Conservation (phyloP, 2,888 invertebrate genomes). For the Leptodirus hochenwartii region DNA sequence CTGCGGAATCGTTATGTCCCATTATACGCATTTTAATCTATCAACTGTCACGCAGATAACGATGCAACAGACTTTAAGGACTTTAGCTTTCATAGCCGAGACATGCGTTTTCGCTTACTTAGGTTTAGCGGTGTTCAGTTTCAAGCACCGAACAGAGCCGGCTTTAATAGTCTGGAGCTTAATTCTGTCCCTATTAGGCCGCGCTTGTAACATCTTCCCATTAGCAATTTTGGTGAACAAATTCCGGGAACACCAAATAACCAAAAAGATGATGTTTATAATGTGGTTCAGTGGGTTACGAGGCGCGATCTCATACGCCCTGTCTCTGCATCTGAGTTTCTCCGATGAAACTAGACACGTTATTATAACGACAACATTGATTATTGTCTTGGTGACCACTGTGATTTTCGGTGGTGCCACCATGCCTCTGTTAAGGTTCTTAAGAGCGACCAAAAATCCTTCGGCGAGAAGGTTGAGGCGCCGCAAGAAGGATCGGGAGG, state of each 20-base stretch:
- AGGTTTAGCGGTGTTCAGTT: constrained; percentile 86
- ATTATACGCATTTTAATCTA: constrained; percentile 96
- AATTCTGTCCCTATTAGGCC: constrained; percentile 74
- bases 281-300: constrained; percentile 98
- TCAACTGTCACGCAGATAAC: constrained; percentile 98
- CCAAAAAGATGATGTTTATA: constrained; percentile 96
- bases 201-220: constrained; percentile 95
- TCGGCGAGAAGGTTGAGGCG: constrained; percentile 35
- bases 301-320: constrained; percentile 94
- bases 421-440: constrained; percentile 88
- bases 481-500: constrained; percentile 46
- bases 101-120: constrained; percentile 98
- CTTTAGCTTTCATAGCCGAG: constrained; percentile 93
- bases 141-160: constrained; percentile 80
- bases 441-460: constrained; percentile 48
- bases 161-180: constrained; percentile 91
- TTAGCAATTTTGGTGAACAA: constrained; percentile 83
- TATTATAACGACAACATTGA: constrained; percentile 94
- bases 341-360: constrained; percentile 90
- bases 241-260: constrained; percentile 94
- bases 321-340: constrained; percentile 87
- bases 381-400: constrained; percentile 92
- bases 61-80: constrained; percentile 97
- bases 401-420: constrained; percentile 92
- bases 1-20: constrained; percentile 98